Evolutionary conservation across 2,113 vertebrate genomes (phyloP), one percentile per base, ranked within the genome.

Genomic region (Tautogolabrus adspersus): DNA sequence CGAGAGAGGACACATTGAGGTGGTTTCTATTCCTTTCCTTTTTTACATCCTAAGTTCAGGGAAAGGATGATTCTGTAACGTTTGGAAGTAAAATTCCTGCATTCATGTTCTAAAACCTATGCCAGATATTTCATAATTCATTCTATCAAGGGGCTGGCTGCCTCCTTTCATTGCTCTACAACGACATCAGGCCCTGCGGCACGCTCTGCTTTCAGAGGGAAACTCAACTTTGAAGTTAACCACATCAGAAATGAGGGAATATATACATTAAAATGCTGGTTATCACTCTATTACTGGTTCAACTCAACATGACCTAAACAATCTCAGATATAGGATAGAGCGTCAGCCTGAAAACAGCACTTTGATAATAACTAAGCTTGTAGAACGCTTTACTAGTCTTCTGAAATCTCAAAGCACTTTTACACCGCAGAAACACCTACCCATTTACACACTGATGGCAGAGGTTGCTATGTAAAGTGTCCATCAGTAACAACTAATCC

Each of bases 51-150:
- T 16, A 47, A 47, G 34, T 0, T 42, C n/a, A 58, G 23, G 0
- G n/a, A 79, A 21, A 38, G 34, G 15, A 2, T 2, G 26, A 22
- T 12, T 58, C 68, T 71, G 58, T n/a, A 40, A 47, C 8, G 44
- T 12, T 9, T 34, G 30, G 8, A 6, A 19, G 4, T 18, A 47
- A 37, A 65, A 78, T 65, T 71, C 34, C 57, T 62, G 18, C 16
- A 12, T 38, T 70, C 44, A 1, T 26, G 18, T 18, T 51, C 34
- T 22, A 30, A 75, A 70, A 34, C 66, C 55, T 49, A 23, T 0
- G 7, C 18, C 57, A 9, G 56, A 70, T 60, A 52, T 67, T 84
- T 37, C 82, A 84, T 84, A 61, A 82, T 82, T 82, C 49, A 90
- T 77, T 23, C 38, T 1, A 60, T 83, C 70, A 69, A 52, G 30